Conservation (phyloP, 2,797 vertebrate species). For the Apogon hyalosoma region DNA sequence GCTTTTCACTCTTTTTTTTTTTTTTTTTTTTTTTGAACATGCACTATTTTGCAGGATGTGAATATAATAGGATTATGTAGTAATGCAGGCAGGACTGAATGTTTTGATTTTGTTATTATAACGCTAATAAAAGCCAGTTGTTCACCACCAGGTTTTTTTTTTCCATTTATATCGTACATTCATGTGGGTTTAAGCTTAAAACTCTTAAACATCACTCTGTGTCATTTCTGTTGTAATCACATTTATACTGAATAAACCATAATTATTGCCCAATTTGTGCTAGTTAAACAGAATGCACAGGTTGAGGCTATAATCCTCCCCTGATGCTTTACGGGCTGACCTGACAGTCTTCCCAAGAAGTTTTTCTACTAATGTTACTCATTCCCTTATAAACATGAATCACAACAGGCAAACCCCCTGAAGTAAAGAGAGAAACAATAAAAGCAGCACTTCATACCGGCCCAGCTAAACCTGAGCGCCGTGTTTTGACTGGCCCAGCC, state of each 20-base stretch:
- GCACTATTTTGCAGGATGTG: slow-evolving; percentile 16
- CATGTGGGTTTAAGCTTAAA: background rate
- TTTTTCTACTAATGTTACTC: slow-evolving; percentile 70
- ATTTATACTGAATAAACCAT: background rate
- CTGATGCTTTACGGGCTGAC: slow-evolving; percentile 16
- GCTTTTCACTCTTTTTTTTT: background rate
- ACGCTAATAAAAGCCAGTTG: slow-evolving; percentile 3
- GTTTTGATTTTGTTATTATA: slow-evolving; percentile 14
- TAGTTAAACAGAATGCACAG: background rate
- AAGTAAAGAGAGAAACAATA: slow-evolving; percentile 7
- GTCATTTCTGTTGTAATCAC: slow-evolving; percentile 10
- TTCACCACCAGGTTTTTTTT: slow-evolving; percentile 1
- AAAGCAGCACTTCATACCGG: slow-evolving; percentile 31
- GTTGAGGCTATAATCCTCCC: background rate
- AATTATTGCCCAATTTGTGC: background rate
- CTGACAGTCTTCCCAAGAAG: slow-evolving; percentile 33
- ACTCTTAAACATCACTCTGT: background rate
- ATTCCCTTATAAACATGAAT: slow-evolving; percentile 85
- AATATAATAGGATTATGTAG: slow-evolving; percentile 22
- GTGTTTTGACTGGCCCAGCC: slow-evolving; percentile 88
- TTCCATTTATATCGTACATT: background rate
- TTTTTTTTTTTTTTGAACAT: background rate
- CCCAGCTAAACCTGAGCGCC: slow-evolving; percentile 59
- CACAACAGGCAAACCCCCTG: slow-evolving; percentile 48
- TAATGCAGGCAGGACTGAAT: background rate